phyloP scores from a whole-genome alignment of 2,888 invertebrate species.

The Prosapia bicincta region DNA sequence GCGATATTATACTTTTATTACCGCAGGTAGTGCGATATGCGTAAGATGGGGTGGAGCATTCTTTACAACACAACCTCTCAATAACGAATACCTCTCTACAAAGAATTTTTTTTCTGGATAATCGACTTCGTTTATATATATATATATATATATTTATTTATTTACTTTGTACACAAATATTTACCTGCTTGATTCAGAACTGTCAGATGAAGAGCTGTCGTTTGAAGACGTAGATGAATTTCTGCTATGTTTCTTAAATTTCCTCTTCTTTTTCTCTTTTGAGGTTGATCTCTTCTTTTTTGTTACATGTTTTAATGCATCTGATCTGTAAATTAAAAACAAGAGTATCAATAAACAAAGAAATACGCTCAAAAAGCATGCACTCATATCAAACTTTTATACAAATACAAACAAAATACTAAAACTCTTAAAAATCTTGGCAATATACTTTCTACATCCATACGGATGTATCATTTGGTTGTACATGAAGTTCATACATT shows the following conservation, averaged over 20 bases:
- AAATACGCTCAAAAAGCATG: neutral
- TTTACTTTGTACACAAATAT: too few species aligned
- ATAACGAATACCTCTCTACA: too few species aligned
- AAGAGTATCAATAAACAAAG: neutral
- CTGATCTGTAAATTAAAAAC: constrained; percentile 25
- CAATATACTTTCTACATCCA: too few species aligned
- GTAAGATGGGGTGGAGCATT: too few species aligned
- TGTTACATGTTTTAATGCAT: constrained; percentile 26
- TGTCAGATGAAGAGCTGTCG: constrained; percentile 16
- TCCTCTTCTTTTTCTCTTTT: constrained; percentile 37
- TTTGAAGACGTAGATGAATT: constrained; percentile 16
- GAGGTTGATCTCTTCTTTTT: constrained; percentile 35
- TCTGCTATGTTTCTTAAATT: constrained; percentile 32
- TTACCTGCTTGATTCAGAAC: constrained; percentile 27
- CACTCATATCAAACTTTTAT: neutral
- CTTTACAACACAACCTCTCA: too few species aligned
- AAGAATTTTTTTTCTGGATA: too few species aligned
- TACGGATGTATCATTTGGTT: too few species aligned
- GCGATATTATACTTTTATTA: too few species aligned
- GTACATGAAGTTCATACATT: too few species aligned
- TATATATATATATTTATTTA: too few species aligned
- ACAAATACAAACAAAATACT: constrained; percentile 8
- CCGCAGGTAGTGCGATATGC: too few species aligned
- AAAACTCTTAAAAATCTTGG: neutral
- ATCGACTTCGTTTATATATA: too few species aligned